Percentiles rank a stretch among this genome's conserved stretches.
phyloP scores from a whole-genome alignment of 2,888 invertebrate species.

The Calameuta pallipes region DNA sequence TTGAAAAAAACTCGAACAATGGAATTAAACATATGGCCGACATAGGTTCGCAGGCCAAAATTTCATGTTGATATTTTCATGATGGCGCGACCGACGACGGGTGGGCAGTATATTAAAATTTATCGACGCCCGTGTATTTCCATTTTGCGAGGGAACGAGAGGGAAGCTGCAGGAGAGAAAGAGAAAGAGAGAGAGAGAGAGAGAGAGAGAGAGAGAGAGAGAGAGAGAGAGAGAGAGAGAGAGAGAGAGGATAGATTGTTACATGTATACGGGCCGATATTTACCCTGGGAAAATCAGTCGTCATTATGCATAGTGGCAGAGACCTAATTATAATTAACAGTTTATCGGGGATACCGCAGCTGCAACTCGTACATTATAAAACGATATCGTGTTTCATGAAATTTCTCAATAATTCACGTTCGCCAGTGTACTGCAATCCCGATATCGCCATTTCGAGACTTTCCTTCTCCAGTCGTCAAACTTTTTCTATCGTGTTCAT shows the following conservation, averaged over 20 bases:
- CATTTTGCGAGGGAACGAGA: conserved; percentile 31
- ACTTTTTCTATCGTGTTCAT: too few species aligned
- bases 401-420: too few species aligned
- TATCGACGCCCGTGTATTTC: conserved; percentile 44
- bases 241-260: conserved; percentile 25
- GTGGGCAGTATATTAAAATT: conserved; percentile 43
- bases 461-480: too few species aligned
- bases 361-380: conserved; percentile 22
- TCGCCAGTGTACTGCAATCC: too few species aligned
- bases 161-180: not conserved
- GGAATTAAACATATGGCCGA: too few species aligned
- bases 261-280: conserved; percentile 20
- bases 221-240: not conserved
- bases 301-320: conserved; percentile 44
- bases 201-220: not conserved
- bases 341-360: conserved; percentile 38
- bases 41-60: too few species aligned
- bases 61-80: too few species aligned
- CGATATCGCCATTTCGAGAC: too few species aligned
- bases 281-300: conserved; percentile 46
- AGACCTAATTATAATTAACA: conserved; percentile 52
- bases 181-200: not conserved
- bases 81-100: not conserved
- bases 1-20: too few species aligned
- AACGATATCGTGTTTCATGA: conserved; percentile 13